Conservation (phyloP, 2,888 invertebrate genomes). For the Heteropelma amictum region DNA sequence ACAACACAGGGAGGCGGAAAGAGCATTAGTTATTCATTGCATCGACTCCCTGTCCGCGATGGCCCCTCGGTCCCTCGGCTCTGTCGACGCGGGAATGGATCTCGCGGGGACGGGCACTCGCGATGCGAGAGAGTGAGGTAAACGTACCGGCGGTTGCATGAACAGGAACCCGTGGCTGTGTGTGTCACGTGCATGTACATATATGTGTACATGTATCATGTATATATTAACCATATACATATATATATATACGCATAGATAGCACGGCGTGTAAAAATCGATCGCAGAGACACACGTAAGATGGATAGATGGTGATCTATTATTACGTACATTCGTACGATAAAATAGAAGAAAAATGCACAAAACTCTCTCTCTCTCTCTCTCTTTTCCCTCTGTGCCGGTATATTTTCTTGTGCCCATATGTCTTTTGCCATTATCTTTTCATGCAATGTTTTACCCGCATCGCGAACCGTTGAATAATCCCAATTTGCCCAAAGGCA, state of each 20-base stretch:
- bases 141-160: slow-evolving; percentile 9
- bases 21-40: slow-evolving; percentile 50
- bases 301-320: slow-evolving; percentile 22
- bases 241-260: background rate
- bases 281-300: slow-evolving; percentile 28
- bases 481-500: no score
- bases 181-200: background rate
- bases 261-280: slow-evolving; percentile 38
- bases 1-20: slow-evolving; percentile 35
- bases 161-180: background rate
- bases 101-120: slow-evolving; percentile 5
- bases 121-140: background rate
- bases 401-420: no score
- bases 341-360: slow-evolving; percentile 9
- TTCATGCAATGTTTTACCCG: no score
- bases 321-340: slow-evolving; percentile 11
- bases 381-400: background rate
- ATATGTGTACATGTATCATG: background rate
- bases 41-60: slow-evolving; percentile 34
- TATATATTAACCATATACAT: background rate
- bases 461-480: no score
- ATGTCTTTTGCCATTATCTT: no score
- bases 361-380: no score
- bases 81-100: slow-evolving; percentile 8
- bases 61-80: background rate